These are phyloP conservation scores for Ptychoptera albimana DNA, from an alignment of 2,888 invertebrate genomes.

Conservation along the genomic window DNA sequence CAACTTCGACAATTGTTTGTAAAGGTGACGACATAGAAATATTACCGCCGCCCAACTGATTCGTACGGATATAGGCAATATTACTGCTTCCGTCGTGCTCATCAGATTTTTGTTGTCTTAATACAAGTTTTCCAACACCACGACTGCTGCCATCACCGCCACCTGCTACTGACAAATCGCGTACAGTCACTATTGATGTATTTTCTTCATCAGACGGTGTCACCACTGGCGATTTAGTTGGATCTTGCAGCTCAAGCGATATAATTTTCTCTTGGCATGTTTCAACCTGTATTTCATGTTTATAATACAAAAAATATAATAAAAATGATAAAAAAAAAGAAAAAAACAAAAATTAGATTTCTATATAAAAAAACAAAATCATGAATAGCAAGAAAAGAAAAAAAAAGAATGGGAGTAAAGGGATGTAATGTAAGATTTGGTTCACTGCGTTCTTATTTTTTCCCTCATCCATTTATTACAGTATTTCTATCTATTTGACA, in stretches of 20 bases:
- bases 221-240: slow-evolving; percentile 34
- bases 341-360: not conserved
- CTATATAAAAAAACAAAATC: not conserved
- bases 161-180: slow-evolving; percentile 8
- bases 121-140: slow-evolving; percentile 2
- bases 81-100: slow-evolving; percentile 2
- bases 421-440: too few species aligned
- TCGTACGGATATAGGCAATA: not conserved
- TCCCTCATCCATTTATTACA: too few species aligned
- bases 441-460: too few species aligned
- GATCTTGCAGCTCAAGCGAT: slow-evolving; percentile 64
- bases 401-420: too few species aligned
- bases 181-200: slow-evolving; percentile 33
- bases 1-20: slow-evolving; percentile 30
- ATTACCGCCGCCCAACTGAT: not conserved
- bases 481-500: too few species aligned
- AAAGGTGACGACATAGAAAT: slow-evolving; percentile 6
- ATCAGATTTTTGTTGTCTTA: slow-evolving; percentile 2
- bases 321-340: not conserved
- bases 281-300: slow-evolving; percentile 49
- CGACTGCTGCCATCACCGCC: slow-evolving; percentile 13
- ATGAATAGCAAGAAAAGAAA: not conserved
- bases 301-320: not conserved
- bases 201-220: slow-evolving; percentile 39
- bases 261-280: slow-evolving; percentile 84